Percentiles rank a stretch among this genome's conserved stretches.
Evolutionary conservation across 2,113 vertebrate genomes (phyloP).

Genomic region (Neomonachus schauinslandi): DNA sequence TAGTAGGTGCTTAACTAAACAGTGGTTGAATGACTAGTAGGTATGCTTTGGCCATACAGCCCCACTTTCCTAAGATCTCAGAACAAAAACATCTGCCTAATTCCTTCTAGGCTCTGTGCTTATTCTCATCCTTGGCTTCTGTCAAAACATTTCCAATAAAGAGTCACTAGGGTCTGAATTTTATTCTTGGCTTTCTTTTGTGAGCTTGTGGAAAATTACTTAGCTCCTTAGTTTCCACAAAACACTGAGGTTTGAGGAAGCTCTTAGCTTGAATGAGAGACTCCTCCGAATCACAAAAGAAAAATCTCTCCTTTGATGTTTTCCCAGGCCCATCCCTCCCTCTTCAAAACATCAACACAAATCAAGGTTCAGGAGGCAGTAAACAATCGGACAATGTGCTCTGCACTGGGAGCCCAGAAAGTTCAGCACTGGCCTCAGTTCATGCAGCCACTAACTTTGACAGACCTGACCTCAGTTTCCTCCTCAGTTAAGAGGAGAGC

Average conservation of each 20-base stretch:
- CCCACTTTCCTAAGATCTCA: neutral
- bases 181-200: neutral
- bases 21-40: neutral
- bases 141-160: neutral
- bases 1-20: neutral
- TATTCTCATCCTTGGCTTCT: neutral
- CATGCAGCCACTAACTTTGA: no score
- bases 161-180: neutral
- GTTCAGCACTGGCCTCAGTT: neutral
- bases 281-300: neutral
- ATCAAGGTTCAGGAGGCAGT: neutral
- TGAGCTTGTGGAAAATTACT: neutral
- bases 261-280: neutral
- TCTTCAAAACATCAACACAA: neutral
- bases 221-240: neutral
- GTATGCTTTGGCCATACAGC: neutral
- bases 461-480: neutral
- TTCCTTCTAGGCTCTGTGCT: neutral
- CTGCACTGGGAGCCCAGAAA: neutral
- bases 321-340: neutral
- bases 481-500: neutral
- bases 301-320: neutral
- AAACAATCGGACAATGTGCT: accelerated
- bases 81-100: neutral
- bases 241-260: neutral